Conservation (phyloP, 92 coral and sea anemone species). For the Phymanthus crucifer region DNA sequence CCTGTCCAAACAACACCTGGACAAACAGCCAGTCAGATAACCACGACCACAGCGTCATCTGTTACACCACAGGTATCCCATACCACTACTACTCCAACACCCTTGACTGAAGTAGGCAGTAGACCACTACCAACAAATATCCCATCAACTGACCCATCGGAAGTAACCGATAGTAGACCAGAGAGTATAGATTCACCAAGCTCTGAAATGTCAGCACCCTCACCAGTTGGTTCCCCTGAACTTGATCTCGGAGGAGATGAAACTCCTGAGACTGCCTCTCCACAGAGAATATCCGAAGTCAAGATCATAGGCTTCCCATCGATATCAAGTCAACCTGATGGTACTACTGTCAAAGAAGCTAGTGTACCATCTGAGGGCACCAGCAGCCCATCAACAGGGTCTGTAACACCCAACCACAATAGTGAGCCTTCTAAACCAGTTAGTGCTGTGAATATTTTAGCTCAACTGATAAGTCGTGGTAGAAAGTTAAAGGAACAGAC, state of each 20-base stretch:
- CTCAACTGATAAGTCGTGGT: slow-evolving; percentile 83
- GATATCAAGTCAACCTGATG: background rate
- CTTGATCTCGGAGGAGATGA: slow-evolving; percentile 76
- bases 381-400: slow-evolving; percentile 15
- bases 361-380: slow-evolving; percentile 22
- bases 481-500: slow-evolving; percentile 61
- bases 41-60: slow-evolving; percentile 2
- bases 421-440: slow-evolving; percentile 50
- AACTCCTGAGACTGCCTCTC: slow-evolving; percentile 70
- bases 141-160: slow-evolving; percentile 22
- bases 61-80: slow-evolving; percentile 22
- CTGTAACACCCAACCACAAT: slow-evolving; percentile 25
- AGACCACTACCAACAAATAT: slow-evolving; percentile 35
- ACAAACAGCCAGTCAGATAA: background rate
- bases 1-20: slow-evolving; percentile 1
- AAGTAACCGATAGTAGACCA: slow-evolving; percentile 30
- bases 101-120: slow-evolving; percentile 34
- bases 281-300: slow-evolving; percentile 55
- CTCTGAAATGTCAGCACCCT: slow-evolving; percentile 92
- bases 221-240: slow-evolving; percentile 97
- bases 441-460: slow-evolving; percentile 80
- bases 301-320: slow-evolving; percentile 44
- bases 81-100: slow-evolving; percentile 21
- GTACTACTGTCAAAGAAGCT: background rate
- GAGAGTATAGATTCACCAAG: slow-evolving; percentile 67